Percentiles rank a stretch among this genome's conserved stretches.
These are phyloP conservation scores for Paedocypris sp. DNA, from an alignment of 2,113 vertebrate species.

Conservation along the genomic window DNA sequence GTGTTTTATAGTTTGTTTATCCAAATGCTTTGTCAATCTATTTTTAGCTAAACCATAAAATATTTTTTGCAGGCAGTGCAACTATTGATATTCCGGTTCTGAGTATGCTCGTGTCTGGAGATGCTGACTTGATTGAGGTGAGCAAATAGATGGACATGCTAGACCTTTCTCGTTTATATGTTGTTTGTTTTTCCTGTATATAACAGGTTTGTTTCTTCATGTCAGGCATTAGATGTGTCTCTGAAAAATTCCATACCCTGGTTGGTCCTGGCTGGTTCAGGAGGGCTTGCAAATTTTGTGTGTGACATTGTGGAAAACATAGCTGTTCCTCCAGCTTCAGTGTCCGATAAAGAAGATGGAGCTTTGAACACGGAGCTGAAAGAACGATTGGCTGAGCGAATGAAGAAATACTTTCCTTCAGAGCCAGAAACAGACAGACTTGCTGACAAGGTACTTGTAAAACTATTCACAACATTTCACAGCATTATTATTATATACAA, in stretches of 20 bases:
- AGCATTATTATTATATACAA: not conserved
- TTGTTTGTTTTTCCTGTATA: not conserved
- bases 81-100: conserved; percentile 82
- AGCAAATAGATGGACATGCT: too few relatives aligned
- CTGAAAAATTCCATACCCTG: conserved; percentile 68
- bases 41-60: not conserved
- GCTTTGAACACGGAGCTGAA: conserved; percentile 40
- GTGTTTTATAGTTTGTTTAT: not conserved
- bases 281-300: conserved; percentile 72
- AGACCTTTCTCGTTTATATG: too few relatives aligned
- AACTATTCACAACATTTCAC: not conserved
- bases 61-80: conserved; percentile 59
- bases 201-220: not conserved
- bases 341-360: conserved; percentile 37
- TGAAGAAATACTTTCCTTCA: conserved; percentile 56
- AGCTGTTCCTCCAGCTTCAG: conserved; percentile 31
- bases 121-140: conserved; percentile 70
- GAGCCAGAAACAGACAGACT: conserved; percentile 50
- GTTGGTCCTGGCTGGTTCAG: conserved; percentile 73
- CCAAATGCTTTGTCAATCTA: not conserved
- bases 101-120: conserved; percentile 73
- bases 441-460: conserved; percentile 49
- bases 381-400: conserved; percentile 47
- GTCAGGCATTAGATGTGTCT: conserved; percentile 67
- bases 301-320: conserved; percentile 64